Conservation (phyloP, 2,888 invertebrate species). For the Heliothis peltigera region DNA sequence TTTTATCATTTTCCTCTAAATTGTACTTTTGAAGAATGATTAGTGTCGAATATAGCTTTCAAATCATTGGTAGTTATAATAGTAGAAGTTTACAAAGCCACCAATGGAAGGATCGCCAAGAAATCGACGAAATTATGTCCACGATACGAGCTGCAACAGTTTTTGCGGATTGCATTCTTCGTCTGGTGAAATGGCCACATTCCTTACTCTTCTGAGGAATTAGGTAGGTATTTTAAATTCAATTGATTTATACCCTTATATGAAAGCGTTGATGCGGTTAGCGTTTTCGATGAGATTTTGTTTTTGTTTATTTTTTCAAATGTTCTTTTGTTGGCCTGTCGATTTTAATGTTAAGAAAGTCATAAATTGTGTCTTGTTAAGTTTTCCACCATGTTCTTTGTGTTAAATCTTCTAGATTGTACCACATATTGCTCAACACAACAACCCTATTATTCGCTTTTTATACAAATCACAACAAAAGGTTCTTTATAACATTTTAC, state of each 20-base stretch:
- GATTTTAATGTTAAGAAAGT: too few species aligned
- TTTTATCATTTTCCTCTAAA: too few species aligned
- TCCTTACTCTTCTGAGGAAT: slow-evolving; percentile 30
- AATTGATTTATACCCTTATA: slow-evolving; percentile 42
- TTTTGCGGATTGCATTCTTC: slow-evolving; percentile 52
- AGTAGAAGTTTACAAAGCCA: not conserved
- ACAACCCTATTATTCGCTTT: too few species aligned
- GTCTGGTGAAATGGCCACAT: slow-evolving; percentile 39
- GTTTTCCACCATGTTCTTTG: too few species aligned
- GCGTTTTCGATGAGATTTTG: slow-evolving; percentile 6
- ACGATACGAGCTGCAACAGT: slow-evolving; percentile 24
- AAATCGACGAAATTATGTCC: slow-evolving; percentile 21
- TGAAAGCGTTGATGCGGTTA: slow-evolving; percentile 14
- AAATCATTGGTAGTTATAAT: not conserved
- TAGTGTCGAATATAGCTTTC: not conserved
- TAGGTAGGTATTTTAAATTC: slow-evolving; percentile 47
- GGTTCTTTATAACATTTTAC: too few species aligned
- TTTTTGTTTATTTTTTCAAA: not conserved
- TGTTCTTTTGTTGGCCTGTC: too few species aligned
- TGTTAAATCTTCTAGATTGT: too few species aligned
- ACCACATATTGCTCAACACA: too few species aligned
- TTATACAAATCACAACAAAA: too few species aligned
- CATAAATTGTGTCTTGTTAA: too few species aligned
- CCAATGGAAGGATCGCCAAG: slow-evolving; percentile 6
- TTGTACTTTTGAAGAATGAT: not conserved